Evolutionary conservation across 2,113 vertebrate species (phyloP).

Genomic region (Mustela lutreola): DNA sequence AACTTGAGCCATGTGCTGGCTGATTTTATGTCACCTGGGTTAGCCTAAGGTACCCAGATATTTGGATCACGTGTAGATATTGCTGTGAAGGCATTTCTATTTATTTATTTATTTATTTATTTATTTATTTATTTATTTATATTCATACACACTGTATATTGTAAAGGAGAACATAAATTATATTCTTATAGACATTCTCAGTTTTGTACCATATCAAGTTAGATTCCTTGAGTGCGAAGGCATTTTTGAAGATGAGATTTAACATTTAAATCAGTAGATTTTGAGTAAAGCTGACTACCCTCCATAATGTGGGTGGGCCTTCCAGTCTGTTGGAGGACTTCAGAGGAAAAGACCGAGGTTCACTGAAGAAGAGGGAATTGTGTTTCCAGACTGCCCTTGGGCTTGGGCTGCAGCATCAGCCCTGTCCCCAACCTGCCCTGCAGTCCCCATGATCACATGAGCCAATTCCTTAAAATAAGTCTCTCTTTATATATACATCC

Average conservation of each 20-base stretch:
- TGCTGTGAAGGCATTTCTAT: not conserved
- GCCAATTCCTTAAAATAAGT: not conserved
- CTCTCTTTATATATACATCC: not conserved
- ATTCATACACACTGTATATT: slow-evolving; percentile 54
- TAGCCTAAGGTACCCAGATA: not conserved
- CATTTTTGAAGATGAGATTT: not conserved
- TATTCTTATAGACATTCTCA: slow-evolving; percentile 6
- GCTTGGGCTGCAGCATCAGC: not conserved
- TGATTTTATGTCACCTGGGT: not conserved
- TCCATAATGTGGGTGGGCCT: not conserved
- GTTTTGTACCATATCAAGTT: not conserved
- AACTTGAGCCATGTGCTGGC: not conserved
- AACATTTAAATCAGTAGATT: not conserved
- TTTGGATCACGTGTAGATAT: not conserved
- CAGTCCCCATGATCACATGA: not conserved
- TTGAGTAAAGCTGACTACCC: not conserved
- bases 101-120: too few relatives aligned
- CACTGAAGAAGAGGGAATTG: not conserved
- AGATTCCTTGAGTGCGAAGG: not conserved
- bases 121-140: not conserved
- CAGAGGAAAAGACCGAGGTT: not conserved
- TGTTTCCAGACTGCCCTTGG: not conserved
- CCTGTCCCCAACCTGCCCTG: not conserved
- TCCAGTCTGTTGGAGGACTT: not conserved
- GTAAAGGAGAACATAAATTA: slow-evolving; percentile 35